Conservation (phyloP, 2,888 invertebrate genomes). For the Rotaria sp. region DNA sequence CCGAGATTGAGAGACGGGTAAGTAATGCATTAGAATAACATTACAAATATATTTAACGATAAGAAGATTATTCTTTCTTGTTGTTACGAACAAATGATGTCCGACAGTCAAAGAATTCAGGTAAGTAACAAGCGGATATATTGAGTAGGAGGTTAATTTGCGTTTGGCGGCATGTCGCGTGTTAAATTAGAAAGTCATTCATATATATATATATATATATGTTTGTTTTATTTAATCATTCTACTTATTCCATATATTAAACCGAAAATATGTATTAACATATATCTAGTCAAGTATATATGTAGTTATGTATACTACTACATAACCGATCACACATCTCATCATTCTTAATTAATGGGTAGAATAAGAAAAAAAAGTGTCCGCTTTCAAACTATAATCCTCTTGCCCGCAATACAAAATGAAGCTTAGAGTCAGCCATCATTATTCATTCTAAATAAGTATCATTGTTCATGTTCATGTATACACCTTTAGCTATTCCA, state of each 20-base stretch:
- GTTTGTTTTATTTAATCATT: not conserved
- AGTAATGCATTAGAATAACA: slow-evolving; percentile 7
- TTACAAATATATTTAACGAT: not conserved
- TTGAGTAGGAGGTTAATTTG: not conserved
- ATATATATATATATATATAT: not conserved
- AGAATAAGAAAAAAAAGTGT: not conserved
- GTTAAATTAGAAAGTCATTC: not conserved
- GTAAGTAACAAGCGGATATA: not conserved
- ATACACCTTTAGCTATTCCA: not conserved
- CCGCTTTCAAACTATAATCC: not conserved
- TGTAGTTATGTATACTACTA: not conserved
- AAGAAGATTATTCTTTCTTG: not conserved
- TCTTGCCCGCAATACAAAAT: not conserved
- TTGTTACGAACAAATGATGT: not conserved
- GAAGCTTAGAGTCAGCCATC: not conserved
- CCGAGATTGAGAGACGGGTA: not conserved
- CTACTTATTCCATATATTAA: not conserved
- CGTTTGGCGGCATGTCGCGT: slow-evolving; percentile 11
- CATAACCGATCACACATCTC: not conserved
- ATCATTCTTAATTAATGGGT: not conserved
- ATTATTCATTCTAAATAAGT: not conserved
- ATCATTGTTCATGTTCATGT: not conserved
- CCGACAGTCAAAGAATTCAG: not conserved
- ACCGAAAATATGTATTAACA: not conserved
- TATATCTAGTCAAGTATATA: not conserved